Evolutionary conservation across 53 echinoderm and acorn worm species (phyloP).

Genomic region (Luidia sarsii): DNA sequence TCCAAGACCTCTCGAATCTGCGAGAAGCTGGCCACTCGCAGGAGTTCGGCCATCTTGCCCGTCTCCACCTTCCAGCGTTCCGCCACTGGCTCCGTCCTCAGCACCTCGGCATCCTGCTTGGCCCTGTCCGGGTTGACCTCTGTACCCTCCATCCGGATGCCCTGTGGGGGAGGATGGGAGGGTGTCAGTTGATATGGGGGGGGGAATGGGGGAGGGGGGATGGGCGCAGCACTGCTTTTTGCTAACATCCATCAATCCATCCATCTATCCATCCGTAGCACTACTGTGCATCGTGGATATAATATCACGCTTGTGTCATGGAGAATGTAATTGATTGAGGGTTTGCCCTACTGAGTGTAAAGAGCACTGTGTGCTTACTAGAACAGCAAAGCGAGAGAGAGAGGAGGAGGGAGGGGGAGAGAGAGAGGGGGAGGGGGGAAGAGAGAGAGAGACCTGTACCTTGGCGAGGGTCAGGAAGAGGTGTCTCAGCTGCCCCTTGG

Average conservation of each 20-base stretch:
- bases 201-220: no score
- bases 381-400: no score
- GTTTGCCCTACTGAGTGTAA: no score
- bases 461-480: slow-evolving; percentile 71
- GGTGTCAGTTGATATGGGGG: no score
- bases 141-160: slow-evolving; percentile 59
- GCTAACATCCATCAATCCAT: no score
- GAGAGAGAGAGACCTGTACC: slow-evolving; percentile 36
- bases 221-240: no score
- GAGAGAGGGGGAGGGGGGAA: not conserved
- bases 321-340: no score
- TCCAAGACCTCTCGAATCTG: slow-evolving; percentile 83
- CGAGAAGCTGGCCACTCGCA: slow-evolving; percentile 66
- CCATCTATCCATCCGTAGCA: no score
- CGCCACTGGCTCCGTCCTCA: slow-evolving; percentile 56
- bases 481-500: slow-evolving; percentile 78
- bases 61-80: slow-evolving; percentile 76
- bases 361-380: no score
- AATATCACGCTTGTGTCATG: no score
- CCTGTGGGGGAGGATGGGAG: slow-evolving; percentile 30
- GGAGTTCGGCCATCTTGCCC: slow-evolving; percentile 71
- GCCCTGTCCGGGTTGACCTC: slow-evolving; percentile 65
- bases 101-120: slow-evolving; percentile 68
- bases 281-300: no score
- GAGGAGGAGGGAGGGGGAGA: no score